These are phyloP conservation scores for Arvicanthis niloticus DNA, from an alignment of 2,113 vertebrate genomes.

Conservation along the genomic window DNA sequence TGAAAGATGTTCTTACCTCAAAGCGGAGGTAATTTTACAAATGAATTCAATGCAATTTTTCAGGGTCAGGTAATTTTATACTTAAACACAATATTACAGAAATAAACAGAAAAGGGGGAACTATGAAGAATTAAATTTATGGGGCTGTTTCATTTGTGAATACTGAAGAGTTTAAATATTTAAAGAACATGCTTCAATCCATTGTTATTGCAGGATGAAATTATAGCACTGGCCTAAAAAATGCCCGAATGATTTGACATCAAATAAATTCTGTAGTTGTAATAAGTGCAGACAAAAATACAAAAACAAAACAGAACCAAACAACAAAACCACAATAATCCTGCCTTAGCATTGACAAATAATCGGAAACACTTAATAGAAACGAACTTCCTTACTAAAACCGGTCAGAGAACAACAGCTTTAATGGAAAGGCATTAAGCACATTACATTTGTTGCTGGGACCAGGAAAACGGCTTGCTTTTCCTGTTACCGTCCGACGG, in stretches of 20 bases:
- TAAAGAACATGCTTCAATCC: neutral
- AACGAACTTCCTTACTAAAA: neutral
- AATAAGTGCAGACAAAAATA: neutral
- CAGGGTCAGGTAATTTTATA: conserved; percentile 1
- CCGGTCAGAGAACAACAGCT: neutral
- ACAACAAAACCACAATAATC: neutral
- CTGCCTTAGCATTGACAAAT: neutral
- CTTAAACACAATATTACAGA: neutral
- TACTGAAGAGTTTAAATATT: neutral
- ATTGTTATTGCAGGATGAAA: neutral
- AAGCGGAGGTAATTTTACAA: neutral
- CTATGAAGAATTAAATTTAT: neutral
- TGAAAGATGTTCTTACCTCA: neutral
- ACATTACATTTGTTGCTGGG: neutral
- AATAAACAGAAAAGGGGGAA: neutral
- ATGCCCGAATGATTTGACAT: neutral
- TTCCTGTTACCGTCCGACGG: neutral
- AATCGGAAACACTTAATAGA: neutral
- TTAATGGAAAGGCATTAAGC: neutral
- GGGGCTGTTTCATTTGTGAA: neutral
- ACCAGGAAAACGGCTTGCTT: neutral
- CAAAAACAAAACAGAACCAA: neutral
- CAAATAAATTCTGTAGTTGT: neutral
- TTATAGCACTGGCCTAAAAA: neutral
- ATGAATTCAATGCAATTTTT: neutral